Percentiles rank a stretch among this genome's conserved stretches.
Evolutionary conservation across 2,113 vertebrate genomes (phyloP).

Genomic region (Athene cunicularia): DNA sequence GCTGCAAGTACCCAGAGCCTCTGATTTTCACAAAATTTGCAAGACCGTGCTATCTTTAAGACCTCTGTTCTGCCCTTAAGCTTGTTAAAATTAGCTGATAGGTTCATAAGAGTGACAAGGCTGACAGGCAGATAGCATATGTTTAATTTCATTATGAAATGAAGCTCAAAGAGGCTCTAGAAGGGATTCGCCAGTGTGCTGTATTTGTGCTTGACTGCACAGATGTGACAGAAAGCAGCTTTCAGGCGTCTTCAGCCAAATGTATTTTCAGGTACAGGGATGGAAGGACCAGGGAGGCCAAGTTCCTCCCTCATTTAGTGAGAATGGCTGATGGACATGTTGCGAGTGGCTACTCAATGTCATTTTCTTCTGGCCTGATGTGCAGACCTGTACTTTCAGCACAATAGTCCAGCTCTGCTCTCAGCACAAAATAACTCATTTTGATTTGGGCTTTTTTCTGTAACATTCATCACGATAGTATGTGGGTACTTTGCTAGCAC

Average conservation of each 20-base stretch:
- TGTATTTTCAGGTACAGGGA: background rate
- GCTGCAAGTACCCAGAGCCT: background rate
- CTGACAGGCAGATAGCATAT: background rate
- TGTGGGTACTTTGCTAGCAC: background rate
- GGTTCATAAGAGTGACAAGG: background rate
- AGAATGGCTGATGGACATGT: background rate
- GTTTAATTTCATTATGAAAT: background rate
- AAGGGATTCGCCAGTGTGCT: background rate
- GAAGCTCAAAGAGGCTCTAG: background rate
- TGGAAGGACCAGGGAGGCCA: background rate
- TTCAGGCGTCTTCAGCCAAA: background rate
- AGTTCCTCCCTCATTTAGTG: background rate
- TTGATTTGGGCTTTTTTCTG: background rate
- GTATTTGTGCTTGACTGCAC: background rate
- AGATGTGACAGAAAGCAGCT: background rate
- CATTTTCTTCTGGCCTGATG: background rate
- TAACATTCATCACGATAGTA: background rate
- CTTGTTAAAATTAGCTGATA: background rate
- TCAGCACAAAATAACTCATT: background rate
- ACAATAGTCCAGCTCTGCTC: background rate
- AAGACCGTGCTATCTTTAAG: background rate
- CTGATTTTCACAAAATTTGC: background rate
- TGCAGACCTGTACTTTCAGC: background rate
- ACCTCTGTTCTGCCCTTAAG: background rate
- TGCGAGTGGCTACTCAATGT: background rate